A percentile compares a stretch with the other conserved stretches of the same genome.
Conservation (phyloP, 1,140 invertebrate genomes). For the Drosophila subobscura region DNA sequence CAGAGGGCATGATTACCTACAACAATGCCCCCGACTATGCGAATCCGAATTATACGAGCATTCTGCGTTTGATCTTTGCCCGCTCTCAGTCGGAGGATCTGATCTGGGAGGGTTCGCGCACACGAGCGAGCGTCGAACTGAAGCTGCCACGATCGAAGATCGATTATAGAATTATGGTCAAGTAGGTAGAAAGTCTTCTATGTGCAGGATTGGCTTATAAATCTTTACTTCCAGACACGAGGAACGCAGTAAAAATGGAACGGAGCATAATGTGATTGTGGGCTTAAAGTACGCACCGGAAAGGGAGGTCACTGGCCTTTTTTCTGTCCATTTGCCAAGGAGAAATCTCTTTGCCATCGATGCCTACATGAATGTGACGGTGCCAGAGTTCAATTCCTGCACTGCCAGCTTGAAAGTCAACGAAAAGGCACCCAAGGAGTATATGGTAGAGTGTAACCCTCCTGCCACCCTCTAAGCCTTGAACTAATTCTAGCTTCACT, state of each 20-base stretch:
- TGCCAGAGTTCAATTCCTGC: conserved; percentile 87
- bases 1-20: conserved; percentile 70
- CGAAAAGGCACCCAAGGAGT: conserved; percentile 85
- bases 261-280: conserved; percentile 81
- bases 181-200: conserved; percentile 46
- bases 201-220: neutral
- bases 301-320: conserved; percentile 86
- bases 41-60: conserved; percentile 85
- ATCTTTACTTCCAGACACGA: conserved; percentile 58
- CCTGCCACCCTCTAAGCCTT: no score
- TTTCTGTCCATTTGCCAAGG: conserved; percentile 85
- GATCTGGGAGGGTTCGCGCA: conserved; percentile 72
- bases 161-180: conserved; percentile 83
- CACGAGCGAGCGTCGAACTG: conserved; percentile 79
- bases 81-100: conserved; percentile 84
- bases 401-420: conserved; percentile 85
- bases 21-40: conserved; percentile 73
- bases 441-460: conserved; percentile 83
- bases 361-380: conserved; percentile 86
- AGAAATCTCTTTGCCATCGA: conserved; percentile 85
- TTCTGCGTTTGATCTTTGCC: conserved; percentile 85
- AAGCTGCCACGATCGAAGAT: conserved; percentile 82
- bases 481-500: no score
- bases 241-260: conserved; percentile 80
- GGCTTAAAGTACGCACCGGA: conserved; percentile 83